A percentile compares a stretch with the other conserved stretches of the same genome.
Evolutionary conservation across 2,797 vertebrate species (phyloP).

Genomic region (Poeciliopsis paucimaculata): DNA sequence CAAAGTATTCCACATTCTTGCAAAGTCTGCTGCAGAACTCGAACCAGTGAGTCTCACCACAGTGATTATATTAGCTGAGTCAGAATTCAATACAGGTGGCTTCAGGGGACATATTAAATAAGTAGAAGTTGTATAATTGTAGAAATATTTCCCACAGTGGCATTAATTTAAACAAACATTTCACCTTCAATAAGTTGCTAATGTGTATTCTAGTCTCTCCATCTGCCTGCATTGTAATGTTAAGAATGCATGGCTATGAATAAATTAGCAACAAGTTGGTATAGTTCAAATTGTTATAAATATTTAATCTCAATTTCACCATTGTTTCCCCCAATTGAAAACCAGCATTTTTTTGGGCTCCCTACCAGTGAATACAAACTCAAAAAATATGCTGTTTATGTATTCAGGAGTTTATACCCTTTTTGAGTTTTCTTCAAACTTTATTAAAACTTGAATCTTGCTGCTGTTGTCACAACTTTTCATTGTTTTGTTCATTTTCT

Average conservation of each 20-base stretch:
- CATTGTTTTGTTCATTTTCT: slow-evolving; percentile 26
- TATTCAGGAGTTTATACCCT: slow-evolving; percentile 17
- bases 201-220: slow-evolving; percentile 9
- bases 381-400: slow-evolving; percentile 11
- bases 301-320: slow-evolving; percentile 11
- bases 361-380: slow-evolving; percentile 11
- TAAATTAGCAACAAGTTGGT: background rate
- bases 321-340: slow-evolving; percentile 1
- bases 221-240: slow-evolving; percentile 10
- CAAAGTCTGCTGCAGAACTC: background rate
- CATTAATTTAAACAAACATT: background rate
- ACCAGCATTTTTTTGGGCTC: slow-evolving; percentile 12
- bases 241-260: slow-evolving; percentile 13
- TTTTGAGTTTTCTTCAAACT: slow-evolving; percentile 1
- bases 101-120: background rate
- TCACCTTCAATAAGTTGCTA: background rate
- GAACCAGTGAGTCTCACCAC: slow-evolving; percentile 1
- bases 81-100: background rate
- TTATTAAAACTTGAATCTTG: background rate
- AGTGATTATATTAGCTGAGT: background rate
- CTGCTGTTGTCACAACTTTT: slow-evolving; percentile 11
- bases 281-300: slow-evolving; percentile 1
- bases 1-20: slow-evolving; percentile 10
- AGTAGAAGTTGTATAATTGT: background rate
- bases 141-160: background rate